Evolutionary conservation across 2,888 invertebrate genomes (phyloP), one percentile per base, ranked within the genome.

Genomic region (Agrenia bidenticulata): DNA sequence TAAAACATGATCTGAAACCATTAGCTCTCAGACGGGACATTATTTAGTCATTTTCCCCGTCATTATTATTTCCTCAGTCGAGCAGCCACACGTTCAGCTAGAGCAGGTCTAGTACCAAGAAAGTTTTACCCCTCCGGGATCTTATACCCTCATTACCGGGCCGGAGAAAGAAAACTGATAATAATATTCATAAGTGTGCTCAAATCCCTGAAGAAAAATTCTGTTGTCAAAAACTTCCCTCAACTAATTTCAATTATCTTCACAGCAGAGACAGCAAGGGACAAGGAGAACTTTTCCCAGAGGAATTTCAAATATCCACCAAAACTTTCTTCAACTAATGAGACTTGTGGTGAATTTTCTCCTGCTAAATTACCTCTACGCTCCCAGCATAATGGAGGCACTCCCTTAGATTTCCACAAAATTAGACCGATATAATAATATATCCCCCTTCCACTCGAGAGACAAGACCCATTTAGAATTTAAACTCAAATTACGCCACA

Each of bases 321-420:
- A 58, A 58, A 58, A 58, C 45, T 58, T 58, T 58, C 58, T 27
- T n/a, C 58, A 58, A 58, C 58, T 58, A 58, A 58, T 58, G 58
- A 58, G 58, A 58, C 58, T 58, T 45, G 58, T 58, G 58, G 58
- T 27, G 41, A 58, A 58, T 58, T 51, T 24, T 63, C 55, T 50
- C 45, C 49, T 50, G 24, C 57, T 50, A 49, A 63, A 56, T 63
- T 63, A 51, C 63, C 63, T 63, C 63, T 63, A 45, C 63, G 45
- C 27, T 58, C 41, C 45, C 49, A 13, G 24, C 45, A 26, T 45
- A 49, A 58, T 58, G 26, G 58, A 26, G n/a, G 5, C 21, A 27
- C 15, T 13, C 11, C 32, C 32, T 32, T n/a, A n/a, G 32, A 32
- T 32, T 32, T 11, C 11, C 32, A 32, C 32, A 32, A 32, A 32